Conservation (phyloP, 2,797 vertebrate genomes). For the Falco berigora region DNA sequence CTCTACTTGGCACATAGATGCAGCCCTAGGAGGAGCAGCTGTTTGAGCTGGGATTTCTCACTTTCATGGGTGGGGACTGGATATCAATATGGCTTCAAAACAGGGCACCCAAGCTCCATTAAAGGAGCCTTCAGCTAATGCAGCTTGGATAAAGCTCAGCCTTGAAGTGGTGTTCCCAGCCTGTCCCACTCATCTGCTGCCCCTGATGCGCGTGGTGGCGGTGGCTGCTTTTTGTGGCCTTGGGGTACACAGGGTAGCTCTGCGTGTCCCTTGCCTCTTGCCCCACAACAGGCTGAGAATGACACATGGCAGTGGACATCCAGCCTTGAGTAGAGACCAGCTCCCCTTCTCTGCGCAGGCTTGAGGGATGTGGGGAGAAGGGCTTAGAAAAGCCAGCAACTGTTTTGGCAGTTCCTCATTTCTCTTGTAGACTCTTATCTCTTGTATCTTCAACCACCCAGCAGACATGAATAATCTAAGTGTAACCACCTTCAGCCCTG, state of each 20-base stretch:
- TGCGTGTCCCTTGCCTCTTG: neutral
- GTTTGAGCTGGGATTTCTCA: neutral
- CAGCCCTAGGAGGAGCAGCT: neutral
- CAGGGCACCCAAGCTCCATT: neutral
- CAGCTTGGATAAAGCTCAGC: neutral
- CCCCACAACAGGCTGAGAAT: neutral
- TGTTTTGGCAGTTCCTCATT: neutral
- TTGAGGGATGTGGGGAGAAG: neutral
- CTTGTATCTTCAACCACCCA: neutral
- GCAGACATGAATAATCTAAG: neutral
- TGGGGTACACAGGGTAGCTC: neutral
- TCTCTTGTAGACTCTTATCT: neutral
- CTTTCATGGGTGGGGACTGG: neutral
- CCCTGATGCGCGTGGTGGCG: neutral
- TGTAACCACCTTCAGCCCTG: neutral
- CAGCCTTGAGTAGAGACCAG: neutral
- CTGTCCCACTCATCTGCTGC: neutral
- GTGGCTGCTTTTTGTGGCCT: neutral
- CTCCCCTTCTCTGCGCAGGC: neutral
- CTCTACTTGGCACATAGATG: fast-evolving
- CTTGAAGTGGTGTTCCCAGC: neutral
- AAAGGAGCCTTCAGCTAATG: neutral
- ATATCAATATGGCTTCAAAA: neutral
- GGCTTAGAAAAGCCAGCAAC: neutral
- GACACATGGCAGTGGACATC: neutral